Conservation (phyloP, 2,113 vertebrate species). For the Bothrops jararaca region DNA sequence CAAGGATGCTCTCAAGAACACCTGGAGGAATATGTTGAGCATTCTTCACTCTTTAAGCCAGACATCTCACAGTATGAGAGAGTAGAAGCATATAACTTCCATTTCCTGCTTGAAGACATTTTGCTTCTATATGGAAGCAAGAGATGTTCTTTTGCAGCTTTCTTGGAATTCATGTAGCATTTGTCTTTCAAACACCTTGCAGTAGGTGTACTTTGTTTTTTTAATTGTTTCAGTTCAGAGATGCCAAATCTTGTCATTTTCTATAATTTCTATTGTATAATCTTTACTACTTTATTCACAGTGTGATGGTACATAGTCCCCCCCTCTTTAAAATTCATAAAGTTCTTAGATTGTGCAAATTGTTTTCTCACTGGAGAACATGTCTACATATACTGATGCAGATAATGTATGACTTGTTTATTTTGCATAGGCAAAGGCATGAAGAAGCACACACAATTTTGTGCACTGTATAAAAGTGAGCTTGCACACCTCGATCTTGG, state of each 20-base stretch:
- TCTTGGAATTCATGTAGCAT: neutral
- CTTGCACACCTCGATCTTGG: neutral
- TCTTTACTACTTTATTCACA: conserved; percentile 15
- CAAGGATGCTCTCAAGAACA: neutral
- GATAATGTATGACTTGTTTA: neutral
- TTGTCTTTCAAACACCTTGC: neutral
- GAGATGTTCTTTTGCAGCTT: neutral
- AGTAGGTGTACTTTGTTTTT: neutral
- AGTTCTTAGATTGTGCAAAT: conserved; percentile 16
- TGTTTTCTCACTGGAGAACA: neutral
- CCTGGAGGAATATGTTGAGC: neutral
- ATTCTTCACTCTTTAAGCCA: neutral
- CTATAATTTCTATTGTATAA: neutral
- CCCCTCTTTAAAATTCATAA: conserved; percentile 27
- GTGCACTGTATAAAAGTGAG: neutral
- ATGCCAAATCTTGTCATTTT: neutral
- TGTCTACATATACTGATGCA: conserved; percentile 8
- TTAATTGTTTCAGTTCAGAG: conserved; percentile 1
- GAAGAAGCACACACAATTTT: conserved; percentile 20
- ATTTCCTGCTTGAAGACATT: neutral
- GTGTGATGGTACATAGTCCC: conserved; percentile 19
- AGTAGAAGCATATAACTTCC: neutral
- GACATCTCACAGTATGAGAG: neutral
- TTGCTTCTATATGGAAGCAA: neutral
- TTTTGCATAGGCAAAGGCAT: neutral